Conservation (phyloP, 2,113 vertebrate genomes). For the Alligator mississippiensis region DNA sequence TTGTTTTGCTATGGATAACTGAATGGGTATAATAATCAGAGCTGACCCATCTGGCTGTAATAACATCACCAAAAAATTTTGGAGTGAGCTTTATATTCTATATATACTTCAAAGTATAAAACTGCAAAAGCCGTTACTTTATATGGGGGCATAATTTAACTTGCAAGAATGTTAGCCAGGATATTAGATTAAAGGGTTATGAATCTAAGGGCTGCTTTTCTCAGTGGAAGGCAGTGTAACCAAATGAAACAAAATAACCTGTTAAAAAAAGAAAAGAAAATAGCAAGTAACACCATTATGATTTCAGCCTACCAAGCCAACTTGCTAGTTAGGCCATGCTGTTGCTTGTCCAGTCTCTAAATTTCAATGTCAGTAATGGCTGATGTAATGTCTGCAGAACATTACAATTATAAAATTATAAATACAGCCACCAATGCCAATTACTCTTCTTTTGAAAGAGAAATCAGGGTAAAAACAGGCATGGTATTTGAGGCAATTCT, state of each 20-base stretch:
- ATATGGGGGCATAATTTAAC: rapidly evolving
- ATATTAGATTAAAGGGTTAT: background rate
- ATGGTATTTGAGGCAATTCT: too few species aligned
- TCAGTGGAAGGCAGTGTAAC: background rate
- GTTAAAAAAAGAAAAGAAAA: background rate
- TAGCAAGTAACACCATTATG: slow-evolving; percentile 5
- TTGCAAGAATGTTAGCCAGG: background rate
- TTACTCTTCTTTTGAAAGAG: background rate
- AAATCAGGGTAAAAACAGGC: background rate
- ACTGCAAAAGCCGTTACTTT: background rate
- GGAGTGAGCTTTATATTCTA: background rate
- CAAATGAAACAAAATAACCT: slow-evolving; percentile 25
- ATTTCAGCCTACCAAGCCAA: background rate
- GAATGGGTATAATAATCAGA: background rate
- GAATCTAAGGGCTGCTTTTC: background rate
- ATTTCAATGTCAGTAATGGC: slow-evolving; percentile 12
- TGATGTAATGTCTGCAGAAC: slow-evolving; percentile 53
- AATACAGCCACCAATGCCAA: background rate
- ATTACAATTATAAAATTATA: slow-evolving; percentile 16
- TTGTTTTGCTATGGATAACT: background rate
- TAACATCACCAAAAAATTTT: background rate
- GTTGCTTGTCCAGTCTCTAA: background rate
- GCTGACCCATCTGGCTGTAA: background rate
- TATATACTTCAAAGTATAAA: background rate
- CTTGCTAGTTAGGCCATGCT: background rate